phyloP scores from a whole-genome alignment of 30 jellyfish, hydroid and myxozoan species.

The Hydractinia symbiolongicarpus region DNA sequence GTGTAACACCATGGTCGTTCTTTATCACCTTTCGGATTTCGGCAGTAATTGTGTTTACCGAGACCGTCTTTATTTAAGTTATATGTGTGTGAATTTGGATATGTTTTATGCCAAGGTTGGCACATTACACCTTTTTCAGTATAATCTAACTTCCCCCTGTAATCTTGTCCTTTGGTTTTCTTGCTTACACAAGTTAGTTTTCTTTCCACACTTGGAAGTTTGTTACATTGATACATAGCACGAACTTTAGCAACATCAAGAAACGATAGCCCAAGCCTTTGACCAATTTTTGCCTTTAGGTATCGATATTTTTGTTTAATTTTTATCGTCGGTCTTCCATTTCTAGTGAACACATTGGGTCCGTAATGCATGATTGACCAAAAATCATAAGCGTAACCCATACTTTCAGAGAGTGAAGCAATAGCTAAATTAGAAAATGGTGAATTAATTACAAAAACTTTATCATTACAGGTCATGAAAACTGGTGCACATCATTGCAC shows the following conservation, averaged over 20 bases:
- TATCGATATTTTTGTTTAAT: constrained; percentile 35
- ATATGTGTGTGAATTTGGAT: constrained; percentile 74
- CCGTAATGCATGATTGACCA: constrained; percentile 97
- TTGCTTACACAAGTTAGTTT: constrained; percentile 32
- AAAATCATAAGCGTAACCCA: constrained; percentile 91
- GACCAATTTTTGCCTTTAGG: constrained; percentile 48
- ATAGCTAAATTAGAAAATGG: too few species aligned
- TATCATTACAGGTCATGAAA: too few species aligned
- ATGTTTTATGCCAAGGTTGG: constrained; percentile 74
- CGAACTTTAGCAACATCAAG: constrained; percentile 85
- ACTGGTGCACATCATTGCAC: too few species aligned
- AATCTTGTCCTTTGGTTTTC: constrained; percentile 70
- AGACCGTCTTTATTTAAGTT: constrained; percentile 62
- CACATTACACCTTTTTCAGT: constrained; percentile 88
- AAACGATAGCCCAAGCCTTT: constrained; percentile 54
- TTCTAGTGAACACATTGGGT: constrained; percentile 55
- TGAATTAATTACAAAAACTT: too few species aligned
- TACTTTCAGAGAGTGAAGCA: constrained; percentile 31
- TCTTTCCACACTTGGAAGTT: constrained; percentile 48
- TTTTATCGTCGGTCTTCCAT: constrained; percentile 66
- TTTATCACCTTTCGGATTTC: constrained; percentile 85
- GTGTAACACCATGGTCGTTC: constrained; percentile 96
- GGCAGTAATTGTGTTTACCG: constrained; percentile 72
- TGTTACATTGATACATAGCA: constrained; percentile 87
- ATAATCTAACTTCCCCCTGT: constrained; percentile 81